Percentiles rank a stretch among this genome's conserved stretches.
phyloP scores from a whole-genome alignment of 2,797 vertebrate genomes.

The Zalophus californianus region DNA sequence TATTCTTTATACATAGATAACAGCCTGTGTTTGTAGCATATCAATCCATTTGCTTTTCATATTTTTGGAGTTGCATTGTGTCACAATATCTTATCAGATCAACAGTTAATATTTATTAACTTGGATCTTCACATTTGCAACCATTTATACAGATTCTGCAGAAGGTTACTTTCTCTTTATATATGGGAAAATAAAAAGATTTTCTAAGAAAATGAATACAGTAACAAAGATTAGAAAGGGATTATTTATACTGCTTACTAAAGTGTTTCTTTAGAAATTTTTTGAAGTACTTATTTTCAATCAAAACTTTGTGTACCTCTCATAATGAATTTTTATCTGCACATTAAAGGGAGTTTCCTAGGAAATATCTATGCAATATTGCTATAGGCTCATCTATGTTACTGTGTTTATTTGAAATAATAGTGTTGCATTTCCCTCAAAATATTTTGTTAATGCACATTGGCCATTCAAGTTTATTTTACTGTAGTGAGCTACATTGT shows the following conservation, averaged over 20 bases:
- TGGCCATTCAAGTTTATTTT: not conserved
- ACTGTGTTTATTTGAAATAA: conserved; percentile 1
- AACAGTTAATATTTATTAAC: conserved; percentile 57
- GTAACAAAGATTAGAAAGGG: not conserved
- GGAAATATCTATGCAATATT: not conserved
- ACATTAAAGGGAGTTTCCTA: not conserved
- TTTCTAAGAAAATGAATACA: conserved; percentile 36
- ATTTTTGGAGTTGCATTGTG: conserved; percentile 47
- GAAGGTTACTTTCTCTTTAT: not conserved
- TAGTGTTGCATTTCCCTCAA: not conserved
- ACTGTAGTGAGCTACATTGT: not conserved
- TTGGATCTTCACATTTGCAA: conserved; percentile 27
- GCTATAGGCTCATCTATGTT: not conserved
- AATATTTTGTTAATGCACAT: not conserved
- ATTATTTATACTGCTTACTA: not conserved
- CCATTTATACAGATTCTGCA: not conserved
- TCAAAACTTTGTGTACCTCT: not conserved
- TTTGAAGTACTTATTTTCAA: not conserved
- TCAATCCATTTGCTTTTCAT: not conserved
- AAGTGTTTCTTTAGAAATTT: not conserved
- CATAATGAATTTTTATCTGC: not conserved
- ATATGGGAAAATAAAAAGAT: not conserved
- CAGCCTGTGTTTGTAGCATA: not conserved
- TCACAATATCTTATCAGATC: conserved; percentile 34
- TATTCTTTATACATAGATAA: not conserved